phyloP scores from a whole-genome alignment of 2,888 invertebrate genomes.

The Leistus spinibarbis region DNA sequence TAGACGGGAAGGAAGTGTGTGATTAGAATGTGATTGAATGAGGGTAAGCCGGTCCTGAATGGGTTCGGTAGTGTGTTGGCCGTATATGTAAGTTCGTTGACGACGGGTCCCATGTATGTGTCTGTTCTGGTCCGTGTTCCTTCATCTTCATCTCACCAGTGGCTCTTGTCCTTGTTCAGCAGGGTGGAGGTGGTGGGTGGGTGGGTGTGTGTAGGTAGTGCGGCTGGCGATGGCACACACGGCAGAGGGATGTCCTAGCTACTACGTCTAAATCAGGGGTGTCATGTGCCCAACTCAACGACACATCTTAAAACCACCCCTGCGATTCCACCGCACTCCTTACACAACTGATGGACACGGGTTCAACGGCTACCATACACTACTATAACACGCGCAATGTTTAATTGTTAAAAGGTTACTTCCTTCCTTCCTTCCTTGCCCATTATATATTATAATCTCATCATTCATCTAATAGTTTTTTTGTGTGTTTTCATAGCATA shows the following conservation, averaged over 20 bases:
- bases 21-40: too few relatives aligned
- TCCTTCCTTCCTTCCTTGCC: too few relatives aligned
- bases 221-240: not conserved
- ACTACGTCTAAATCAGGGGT: constrained; percentile 25
- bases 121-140: constrained; percentile 30
- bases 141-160: constrained; percentile 11
- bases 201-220: not conserved
- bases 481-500: too few relatives aligned
- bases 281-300: constrained; percentile 22
- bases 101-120: constrained; percentile 33
- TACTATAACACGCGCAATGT: not conserved
- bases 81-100: constrained; percentile 5
- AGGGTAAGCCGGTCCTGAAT: not conserved
- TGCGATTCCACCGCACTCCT: not conserved
- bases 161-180: not conserved
- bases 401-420: constrained; percentile 2
- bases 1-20: too few relatives aligned
- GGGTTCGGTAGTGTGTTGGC: not conserved
- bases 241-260: not conserved
- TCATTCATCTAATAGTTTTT: too few relatives aligned
- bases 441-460: too few relatives aligned
- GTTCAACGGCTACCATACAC: not conserved
- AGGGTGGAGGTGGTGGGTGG: not conserved
- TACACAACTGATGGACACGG: not conserved
- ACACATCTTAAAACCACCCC: not conserved